Percentiles rank a stretch among this genome's conserved stretches.
phyloP scores from a whole-genome alignment of 2,113 vertebrate species.

The Uropsilus gracilis region DNA sequence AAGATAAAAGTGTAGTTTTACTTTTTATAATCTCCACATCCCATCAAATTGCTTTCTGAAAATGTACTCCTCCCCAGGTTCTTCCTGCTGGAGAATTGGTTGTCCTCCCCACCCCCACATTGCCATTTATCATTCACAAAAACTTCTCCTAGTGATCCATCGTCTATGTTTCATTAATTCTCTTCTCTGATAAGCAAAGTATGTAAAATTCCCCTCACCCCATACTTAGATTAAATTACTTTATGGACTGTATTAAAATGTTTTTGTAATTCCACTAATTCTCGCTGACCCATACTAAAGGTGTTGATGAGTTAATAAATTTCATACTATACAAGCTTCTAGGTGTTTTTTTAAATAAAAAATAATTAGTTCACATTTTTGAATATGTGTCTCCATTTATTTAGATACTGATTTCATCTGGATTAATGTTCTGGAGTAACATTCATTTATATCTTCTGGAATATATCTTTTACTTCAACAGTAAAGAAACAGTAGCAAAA shows the following conservation, averaged over 20 bases:
- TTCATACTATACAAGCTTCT: neutral
- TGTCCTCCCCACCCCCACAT: neutral
- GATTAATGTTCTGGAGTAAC: no score
- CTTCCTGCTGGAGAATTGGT: neutral
- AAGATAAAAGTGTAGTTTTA: slow-evolving; percentile 45
- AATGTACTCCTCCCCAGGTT: neutral
- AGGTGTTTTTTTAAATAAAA: neutral
- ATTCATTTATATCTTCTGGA: neutral
- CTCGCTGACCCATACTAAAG: neutral
- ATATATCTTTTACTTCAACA: neutral
- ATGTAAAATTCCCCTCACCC: neutral
- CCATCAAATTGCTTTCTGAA: slow-evolving; percentile 40
- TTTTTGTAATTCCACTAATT: slow-evolving; percentile 18
- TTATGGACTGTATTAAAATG: neutral
- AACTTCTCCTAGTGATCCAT: neutral
- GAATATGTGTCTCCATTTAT: neutral
- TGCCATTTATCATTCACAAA: neutral
- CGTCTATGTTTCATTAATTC: neutral
- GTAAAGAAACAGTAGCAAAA: slow-evolving; percentile 4
- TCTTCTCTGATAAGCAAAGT: neutral
- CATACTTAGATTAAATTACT: slow-evolving; percentile 11
- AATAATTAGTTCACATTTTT: neutral
- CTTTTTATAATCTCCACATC: slow-evolving; percentile 18
- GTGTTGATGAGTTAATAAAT: neutral
- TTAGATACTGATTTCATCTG: neutral